These are phyloP conservation scores for Rambutsinella grinnellia DNA, from an alignment of 2,888 invertebrate species.

Conservation along the genomic window DNA sequence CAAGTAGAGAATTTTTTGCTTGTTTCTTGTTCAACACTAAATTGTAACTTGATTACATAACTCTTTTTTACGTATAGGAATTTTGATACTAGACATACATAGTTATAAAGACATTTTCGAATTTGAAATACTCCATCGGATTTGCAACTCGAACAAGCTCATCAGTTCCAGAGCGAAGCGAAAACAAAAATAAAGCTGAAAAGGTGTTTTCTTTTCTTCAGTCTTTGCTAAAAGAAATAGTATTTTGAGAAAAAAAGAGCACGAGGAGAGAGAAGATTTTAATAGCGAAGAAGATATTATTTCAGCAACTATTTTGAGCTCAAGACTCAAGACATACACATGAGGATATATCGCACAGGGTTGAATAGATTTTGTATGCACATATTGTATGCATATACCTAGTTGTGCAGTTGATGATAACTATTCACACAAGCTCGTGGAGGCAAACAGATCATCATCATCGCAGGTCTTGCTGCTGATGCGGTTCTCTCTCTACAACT, in stretches of 20 bases:
- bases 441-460: slow-evolving; percentile 22
- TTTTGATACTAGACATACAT: background rate
- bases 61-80: slow-evolving; percentile 40
- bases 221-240: too few species aligned
- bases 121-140: slow-evolving; percentile 17
- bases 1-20: background rate
- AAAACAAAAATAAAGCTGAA: background rate
- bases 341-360: slow-evolving; percentile 28
- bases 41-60: slow-evolving; percentile 39
- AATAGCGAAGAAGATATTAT: background rate
- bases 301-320: too few species aligned
- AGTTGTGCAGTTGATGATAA: slow-evolving; percentile 30
- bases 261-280: slow-evolving; percentile 21
- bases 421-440: slow-evolving; percentile 27
- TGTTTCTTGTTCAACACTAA: background rate
- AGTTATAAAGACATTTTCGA: slow-evolving; percentile 1
- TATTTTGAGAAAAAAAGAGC: slow-evolving; percentile 11
- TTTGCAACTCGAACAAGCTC: slow-evolving; percentile 29
- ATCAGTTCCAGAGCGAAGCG: slow-evolving; percentile 1
- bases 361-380: slow-evolving; percentile 16
- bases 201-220: slow-evolving; percentile 47
- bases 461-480: background rate
- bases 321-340: background rate
- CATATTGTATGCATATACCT: slow-evolving; percentile 25
- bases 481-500: slow-evolving; percentile 3